These are phyloP conservation scores for Acestrorhynchus altus DNA, from an alignment of 2,797 vertebrate species.

Conservation along the genomic window DNA sequence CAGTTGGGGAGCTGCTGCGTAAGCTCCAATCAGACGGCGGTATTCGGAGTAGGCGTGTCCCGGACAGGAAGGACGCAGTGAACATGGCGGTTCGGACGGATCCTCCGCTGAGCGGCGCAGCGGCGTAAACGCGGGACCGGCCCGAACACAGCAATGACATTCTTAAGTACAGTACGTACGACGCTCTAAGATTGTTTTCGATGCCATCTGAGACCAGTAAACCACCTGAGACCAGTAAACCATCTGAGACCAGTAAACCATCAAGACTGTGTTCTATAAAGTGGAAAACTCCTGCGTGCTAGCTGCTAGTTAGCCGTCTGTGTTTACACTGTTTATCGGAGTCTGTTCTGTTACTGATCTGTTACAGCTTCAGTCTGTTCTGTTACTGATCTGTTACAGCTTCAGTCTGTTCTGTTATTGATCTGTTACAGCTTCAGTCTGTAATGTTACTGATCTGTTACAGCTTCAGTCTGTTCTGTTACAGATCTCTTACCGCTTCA, in stretches of 20 bases:
- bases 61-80: slow-evolving; percentile 3
- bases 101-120: no score
- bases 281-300: background rate
- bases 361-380: no score
- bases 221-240: background rate
- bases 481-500: no score
- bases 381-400: no score
- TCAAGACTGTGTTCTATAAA: background rate
- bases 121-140: slow-evolving; percentile 9
- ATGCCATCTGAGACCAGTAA: background rate
- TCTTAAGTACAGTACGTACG: slow-evolving; percentile 22
- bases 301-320: background rate
- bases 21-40: background rate
- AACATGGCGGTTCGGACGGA: slow-evolving; percentile 11
- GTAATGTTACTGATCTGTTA: no score
- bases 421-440: no score
- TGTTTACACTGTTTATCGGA: background rate
- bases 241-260: background rate
- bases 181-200: background rate
- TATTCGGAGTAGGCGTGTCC: background rate
- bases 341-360: no score
- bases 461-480: no score
- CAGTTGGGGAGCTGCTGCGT: background rate
- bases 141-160: slow-evolving; percentile 12
- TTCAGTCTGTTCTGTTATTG: no score